phyloP scores from a whole-genome alignment of 2,797 vertebrate species.

The Mormyrus hasselquistii region DNA sequence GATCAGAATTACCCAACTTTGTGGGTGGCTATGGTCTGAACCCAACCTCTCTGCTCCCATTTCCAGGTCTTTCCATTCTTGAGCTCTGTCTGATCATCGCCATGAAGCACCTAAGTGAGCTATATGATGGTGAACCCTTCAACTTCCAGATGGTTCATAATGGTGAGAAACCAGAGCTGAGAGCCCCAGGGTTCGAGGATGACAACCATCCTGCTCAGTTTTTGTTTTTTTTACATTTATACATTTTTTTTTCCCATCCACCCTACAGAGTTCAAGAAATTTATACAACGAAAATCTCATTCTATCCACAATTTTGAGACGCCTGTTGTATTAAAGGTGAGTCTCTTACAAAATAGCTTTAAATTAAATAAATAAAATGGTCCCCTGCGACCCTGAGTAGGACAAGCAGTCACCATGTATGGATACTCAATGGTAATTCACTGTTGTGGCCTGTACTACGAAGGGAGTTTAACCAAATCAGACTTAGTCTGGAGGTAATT shows the following conservation, averaged over 20 bases:
- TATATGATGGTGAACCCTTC: slow-evolving; percentile 90
- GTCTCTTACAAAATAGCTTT: slow-evolving; percentile 19
- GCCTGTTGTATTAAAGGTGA: slow-evolving; percentile 90
- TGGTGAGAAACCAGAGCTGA: slow-evolving; percentile 56
- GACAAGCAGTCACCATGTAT: not conserved
- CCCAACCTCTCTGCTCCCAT: not conserved
- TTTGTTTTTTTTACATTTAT: not conserved
- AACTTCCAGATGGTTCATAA: slow-evolving; percentile 99
- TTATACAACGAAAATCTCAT: slow-evolving; percentile 85
- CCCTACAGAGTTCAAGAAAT: slow-evolving; percentile 89
- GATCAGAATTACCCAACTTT: not conserved
- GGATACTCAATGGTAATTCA: not conserved
- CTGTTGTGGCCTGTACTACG: not conserved
- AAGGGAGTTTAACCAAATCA: no score
- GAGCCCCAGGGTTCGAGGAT: not conserved
- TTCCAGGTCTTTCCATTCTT: slow-evolving; percentile 82
- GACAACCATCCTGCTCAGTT: not conserved
- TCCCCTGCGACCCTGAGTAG: not conserved
- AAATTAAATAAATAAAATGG: not conserved
- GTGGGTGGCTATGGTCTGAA: not conserved
- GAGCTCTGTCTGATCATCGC: slow-evolving; percentile 93
- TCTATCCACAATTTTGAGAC: slow-evolving; percentile 90
- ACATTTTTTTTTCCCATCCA: not conserved
- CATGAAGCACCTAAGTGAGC: slow-evolving; percentile 93
- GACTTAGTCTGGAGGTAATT: no score